Base-by-base conservation (phyloP, 2,113 vertebrate genomes). In the Seriola aureovittata region DNA sequence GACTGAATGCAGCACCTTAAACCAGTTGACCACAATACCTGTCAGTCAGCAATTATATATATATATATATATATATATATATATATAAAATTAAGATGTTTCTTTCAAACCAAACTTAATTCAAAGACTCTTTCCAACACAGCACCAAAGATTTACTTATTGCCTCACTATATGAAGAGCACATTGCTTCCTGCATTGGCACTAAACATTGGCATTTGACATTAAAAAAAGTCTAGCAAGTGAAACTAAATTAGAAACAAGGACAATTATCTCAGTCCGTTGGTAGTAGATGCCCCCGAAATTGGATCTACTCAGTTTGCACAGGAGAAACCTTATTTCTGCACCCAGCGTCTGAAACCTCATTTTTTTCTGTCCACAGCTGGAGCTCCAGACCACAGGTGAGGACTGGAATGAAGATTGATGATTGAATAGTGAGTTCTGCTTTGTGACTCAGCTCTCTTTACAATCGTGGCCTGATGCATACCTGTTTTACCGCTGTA, bases 351-450 rank as follows among this genome's bases (percentile, higher is more conserved):
- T 63, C 40, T 69, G 38, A 60, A 75, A 67, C 84, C 66, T 79
- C 60, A 64, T 59, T 78, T 42, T 42, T 42, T 63, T 65, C 6
- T 3, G 34, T 81, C 57, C 59, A 17, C 52, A 81, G 44, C 59
- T 59, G 58, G 69, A 59, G 58, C 58, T 78, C 17, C 62, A 68
- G 74, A 79, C 66, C 38, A 46, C n/a, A 75, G 63, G 55, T 89
- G 74, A 89, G 44, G 63, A 80, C 10, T 65, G 66, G 44, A 86
- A 82, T 76, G 38, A 77, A 77, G 82, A 80, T 76, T 66, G 54
- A 82, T 89, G 75, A 76, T 23, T 85, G 38, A 77, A 82, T 32
- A 59, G 54, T 63, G 54, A 50, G 62, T 70, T 52, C 16, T 40
- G 50, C 71, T 84, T 48, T 42, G 66, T 78, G 81, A 81, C 48